Evolutionary conservation across 2,797 vertebrate species (phyloP).

Genomic region (Ambastaia sidthimunki): DNA sequence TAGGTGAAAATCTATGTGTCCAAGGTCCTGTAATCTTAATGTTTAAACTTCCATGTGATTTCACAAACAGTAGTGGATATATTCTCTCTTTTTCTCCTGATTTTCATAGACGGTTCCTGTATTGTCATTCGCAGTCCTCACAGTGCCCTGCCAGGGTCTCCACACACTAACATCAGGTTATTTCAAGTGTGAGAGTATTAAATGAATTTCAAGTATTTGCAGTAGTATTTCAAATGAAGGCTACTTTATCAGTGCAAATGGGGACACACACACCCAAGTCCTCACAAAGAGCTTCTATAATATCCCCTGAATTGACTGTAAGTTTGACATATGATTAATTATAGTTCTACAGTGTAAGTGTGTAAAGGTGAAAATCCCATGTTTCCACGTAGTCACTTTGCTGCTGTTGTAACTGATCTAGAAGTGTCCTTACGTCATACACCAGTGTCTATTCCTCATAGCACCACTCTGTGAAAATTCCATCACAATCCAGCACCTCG

Average conservation of each 20-base stretch:
- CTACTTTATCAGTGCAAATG: not conserved
- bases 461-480: conserved; percentile 55
- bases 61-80: conserved; percentile 6
- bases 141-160: not conserved
- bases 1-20: conserved; percentile 46
- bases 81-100: not conserved
- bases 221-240: conserved; percentile 22
- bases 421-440: conserved; percentile 81
- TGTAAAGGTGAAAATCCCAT: not conserved
- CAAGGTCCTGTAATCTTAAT: conserved; percentile 38
- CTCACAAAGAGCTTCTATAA: not conserved
- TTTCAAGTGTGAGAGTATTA: not conserved
- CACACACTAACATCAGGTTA: not conserved
- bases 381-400: conserved; percentile 33
- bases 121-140: conserved; percentile 15
- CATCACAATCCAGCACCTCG: conserved; percentile 59
- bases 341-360: not conserved
- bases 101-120: conserved; percentile 27
- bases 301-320: not conserved
- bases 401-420: conserved; percentile 65
- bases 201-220: conserved; percentile 33
- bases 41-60: not conserved
- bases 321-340: not conserved
- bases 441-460: conserved; percentile 60
- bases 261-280: not conserved